phyloP scores from a whole-genome alignment of 2,113 vertebrate genomes.

The Brienomyrus brachyistius region DNA sequence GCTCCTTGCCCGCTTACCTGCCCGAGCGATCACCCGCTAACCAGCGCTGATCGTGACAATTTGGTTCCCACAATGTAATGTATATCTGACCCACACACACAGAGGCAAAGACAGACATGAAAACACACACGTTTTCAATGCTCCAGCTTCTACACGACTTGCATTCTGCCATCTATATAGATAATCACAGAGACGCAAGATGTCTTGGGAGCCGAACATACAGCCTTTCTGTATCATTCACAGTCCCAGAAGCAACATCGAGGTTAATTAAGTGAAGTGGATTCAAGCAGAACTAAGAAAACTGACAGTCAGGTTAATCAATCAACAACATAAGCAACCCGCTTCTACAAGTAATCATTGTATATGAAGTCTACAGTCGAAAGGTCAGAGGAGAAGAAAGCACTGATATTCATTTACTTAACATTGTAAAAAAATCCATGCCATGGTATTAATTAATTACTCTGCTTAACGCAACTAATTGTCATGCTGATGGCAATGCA shows the following conservation, averaged over 20 bases:
- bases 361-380: background rate
- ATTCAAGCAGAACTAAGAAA: constrained; percentile 19
- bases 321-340: constrained; percentile 12
- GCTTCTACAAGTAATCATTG: too few species aligned
- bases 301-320: constrained; percentile 19
- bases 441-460: constrained; percentile 14
- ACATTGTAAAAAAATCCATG: constrained; percentile 8
- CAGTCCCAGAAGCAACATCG: constrained; percentile 17
- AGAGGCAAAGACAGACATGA: background rate
- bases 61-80: too few species aligned
- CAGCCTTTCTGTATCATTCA: background rate
- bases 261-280: constrained; percentile 23
- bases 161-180: background rate
- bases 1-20: too few species aligned
- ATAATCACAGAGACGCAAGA: background rate
- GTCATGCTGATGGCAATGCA: background rate
- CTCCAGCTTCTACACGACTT: background rate
- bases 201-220: background rate
- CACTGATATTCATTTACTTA: constrained; percentile 2
- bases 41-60: too few species aligned
- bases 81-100: too few species aligned
- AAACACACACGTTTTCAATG: background rate
- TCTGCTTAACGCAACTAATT: constrained; percentile 10
- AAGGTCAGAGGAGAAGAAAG: constrained; percentile 1
- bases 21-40: too few species aligned